These are phyloP conservation scores for Morinoia aosen DNA, from an alignment of 2,888 invertebrate genomes.

Conservation along the genomic window DNA sequence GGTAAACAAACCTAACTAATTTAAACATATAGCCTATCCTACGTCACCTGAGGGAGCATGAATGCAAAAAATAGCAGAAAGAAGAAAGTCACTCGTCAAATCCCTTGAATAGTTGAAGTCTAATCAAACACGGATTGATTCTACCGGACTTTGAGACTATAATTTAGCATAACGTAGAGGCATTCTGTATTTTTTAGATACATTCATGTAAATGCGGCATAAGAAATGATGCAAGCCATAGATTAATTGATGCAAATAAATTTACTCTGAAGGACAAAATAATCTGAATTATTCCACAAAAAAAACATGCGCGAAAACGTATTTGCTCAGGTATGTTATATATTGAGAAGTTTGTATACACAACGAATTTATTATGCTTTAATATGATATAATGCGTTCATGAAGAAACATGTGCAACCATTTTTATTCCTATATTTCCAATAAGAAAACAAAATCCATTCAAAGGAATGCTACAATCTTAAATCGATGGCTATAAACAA, in stretches of 20 bases:
- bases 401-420: too few species aligned
- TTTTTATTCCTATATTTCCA: too few species aligned
- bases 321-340: not conserved
- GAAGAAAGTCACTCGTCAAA: not conserved
- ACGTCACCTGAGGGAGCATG: not conserved
- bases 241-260: not conserved
- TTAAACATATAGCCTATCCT: not conserved
- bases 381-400: too few species aligned
- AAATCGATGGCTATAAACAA: too few species aligned
- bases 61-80: not conserved
- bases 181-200: not conserved
- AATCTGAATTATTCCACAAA: not conserved
- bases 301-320: not conserved
- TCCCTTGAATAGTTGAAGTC: not conserved
- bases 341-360: not conserved
- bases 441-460: too few species aligned
- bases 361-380: not conserved
- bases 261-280: not conserved
- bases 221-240: not conserved
- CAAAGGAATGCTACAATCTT: too few species aligned
- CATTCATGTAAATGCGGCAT: not conserved
- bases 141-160: not conserved
- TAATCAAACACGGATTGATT: not conserved
- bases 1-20: not conserved
- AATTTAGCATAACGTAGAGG: not conserved